Conservation (phyloP, 2,888 invertebrate species). For the Zelleria hepariella region DNA sequence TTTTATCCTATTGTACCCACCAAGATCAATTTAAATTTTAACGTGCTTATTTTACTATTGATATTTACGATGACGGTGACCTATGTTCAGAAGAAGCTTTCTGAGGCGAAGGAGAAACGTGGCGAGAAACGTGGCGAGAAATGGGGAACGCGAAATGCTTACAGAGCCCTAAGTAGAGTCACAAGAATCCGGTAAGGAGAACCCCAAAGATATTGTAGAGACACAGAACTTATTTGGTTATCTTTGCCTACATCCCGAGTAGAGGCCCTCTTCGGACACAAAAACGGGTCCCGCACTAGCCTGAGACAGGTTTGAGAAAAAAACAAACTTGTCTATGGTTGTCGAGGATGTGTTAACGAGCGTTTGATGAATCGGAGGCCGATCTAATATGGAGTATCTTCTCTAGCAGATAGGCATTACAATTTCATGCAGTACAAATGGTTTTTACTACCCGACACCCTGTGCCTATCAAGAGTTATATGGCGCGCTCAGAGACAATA, state of each 20-base stretch:
- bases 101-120: no score
- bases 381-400: conserved; percentile 39
- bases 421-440: conserved; percentile 35
- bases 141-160: no score
- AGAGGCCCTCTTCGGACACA: conserved; percentile 25
- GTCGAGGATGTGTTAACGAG: conserved; percentile 59
- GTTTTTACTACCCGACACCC: conserved; percentile 12
- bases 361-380: conserved; percentile 59
- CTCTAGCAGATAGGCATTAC: conserved; percentile 22
- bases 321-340: conserved; percentile 17
- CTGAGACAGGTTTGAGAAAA: conserved; percentile 35
- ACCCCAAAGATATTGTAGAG: no score
- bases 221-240: no score
- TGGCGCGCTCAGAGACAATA: conserved; percentile 22
- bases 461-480: conserved; percentile 1
- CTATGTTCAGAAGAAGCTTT: no score
- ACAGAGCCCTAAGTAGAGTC: no score
- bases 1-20: no score
- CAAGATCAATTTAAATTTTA: no score
- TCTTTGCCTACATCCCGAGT: not conserved
- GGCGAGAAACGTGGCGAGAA: no score
- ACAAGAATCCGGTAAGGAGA: no score
- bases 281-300: conserved; percentile 55
- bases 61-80: no score
- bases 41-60: no score